Evolutionary conservation across 2,797 vertebrate genomes (phyloP), one percentile per base, ranked within the genome.

Genomic region (Euthynnus affinis): DNA sequence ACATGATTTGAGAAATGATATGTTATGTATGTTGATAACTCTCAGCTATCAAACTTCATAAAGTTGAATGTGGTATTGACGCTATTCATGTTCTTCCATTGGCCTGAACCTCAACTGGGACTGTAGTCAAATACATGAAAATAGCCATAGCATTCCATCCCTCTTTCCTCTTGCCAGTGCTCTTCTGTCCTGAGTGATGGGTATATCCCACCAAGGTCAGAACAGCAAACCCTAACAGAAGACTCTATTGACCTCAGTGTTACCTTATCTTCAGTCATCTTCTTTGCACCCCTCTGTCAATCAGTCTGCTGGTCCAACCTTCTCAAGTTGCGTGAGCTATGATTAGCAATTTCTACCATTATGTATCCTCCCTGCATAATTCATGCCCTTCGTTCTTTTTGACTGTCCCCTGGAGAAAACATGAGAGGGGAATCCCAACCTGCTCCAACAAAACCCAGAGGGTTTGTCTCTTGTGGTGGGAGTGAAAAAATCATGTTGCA

Each of bases 331-430:
- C 95, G 52, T 71, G 74, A 90, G 75, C 94, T 94, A 93, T 90
- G 92, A 94, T 94, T 91, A 92, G 91, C 87, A 84, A 93, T 95
- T 95, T 95, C 88, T 91, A 64, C 87, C 82, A 89, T 93, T 94
- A 93, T 94, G 91, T 90, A 89, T 94, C 86, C 76, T 37, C 79
- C 63, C 61, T 96, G 84, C 88, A 96, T 95, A 92, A 96, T 95
- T 94, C 61, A 96, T 87, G 80, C 18, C 58, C 69, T 75, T 76
- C n/a, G 89, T 87, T 90, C 82, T 79, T 85, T 90, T 70, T 62
- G 58, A 82, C 77, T 56, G 64, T 87, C 73, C 84, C 74, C 74
- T 61, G 67, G 82, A 91, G 87, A 84, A 89, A 95, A 94, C 87
- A 78, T 58, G 87, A 93, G 88, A 93, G 92, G 93, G 91, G 89